Percentiles rank a stretch among this genome's conserved stretches.
phyloP scores from a whole-genome alignment of 2,113 vertebrate species.

The Xenus cinereus region DNA sequence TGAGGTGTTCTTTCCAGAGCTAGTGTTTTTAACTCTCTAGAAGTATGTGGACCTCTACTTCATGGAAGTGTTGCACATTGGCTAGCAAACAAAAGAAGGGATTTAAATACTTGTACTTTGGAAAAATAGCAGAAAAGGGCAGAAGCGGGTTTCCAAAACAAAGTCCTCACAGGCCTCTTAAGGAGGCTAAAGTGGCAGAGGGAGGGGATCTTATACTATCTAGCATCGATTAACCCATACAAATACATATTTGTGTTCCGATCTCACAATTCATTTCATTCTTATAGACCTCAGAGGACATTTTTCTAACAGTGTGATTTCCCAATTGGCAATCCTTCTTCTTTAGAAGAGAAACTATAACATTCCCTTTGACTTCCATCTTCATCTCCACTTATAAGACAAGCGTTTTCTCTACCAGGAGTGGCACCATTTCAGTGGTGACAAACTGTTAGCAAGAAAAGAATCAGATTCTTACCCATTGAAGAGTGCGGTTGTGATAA shows the following conservation, averaged over 20 bases:
- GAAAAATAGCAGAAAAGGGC: neutral
- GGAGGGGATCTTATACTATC: neutral
- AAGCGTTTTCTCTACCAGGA: neutral
- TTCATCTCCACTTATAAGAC: neutral
- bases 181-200: neutral
- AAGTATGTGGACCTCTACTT: neutral
- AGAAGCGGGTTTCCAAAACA: neutral
- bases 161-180: neutral
- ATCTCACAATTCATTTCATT: neutral
- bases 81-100: neutral
- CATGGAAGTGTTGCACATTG: neutral
- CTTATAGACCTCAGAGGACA: neutral
- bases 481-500: neutral
- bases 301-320: neutral
- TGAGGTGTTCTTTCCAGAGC: neutral
- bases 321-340: neutral
- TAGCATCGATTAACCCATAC: neutral
- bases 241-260: neutral
- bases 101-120: neutral
- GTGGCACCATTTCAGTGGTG: neutral
- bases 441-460: neutral
- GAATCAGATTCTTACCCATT: neutral
- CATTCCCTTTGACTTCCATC: neutral
- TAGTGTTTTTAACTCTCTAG: neutral
- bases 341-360: neutral